Evolutionary conservation across 2,797 vertebrate species (phyloP), one percentile per base, ranked within the genome.

Genomic region (Cyprinodon diabolis): DNA sequence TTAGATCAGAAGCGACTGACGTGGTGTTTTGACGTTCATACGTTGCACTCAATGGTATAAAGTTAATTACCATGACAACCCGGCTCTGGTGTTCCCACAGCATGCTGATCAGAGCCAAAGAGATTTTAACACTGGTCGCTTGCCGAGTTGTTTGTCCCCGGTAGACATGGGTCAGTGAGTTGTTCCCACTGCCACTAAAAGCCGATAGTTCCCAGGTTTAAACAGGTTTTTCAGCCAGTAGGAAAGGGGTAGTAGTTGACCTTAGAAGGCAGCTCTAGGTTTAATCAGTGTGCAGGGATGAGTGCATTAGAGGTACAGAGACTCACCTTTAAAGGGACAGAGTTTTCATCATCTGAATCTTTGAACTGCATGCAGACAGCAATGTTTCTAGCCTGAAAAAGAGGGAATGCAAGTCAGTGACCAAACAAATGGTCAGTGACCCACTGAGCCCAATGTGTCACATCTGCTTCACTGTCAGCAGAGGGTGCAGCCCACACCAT

Each of bases 311-410:
- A 49, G 48, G 11, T 49, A 49, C 23, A 65, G 62, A 65, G 63
- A 84, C 95, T 83, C 82, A 99, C 98, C 97, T 97, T 97, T 71
- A 99, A 77, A 0, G 96, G 86, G 4, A 69, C 78, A 0, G 95
- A 88, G 6, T 96, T 95, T 35, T 96, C 95, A 63, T 97, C 98
- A 72, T 99, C 98, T 0, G 97, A 97, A 77, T 98, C 97, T 86
- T 93, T 94, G 89, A 99, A 97, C 90, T 99, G 97, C 70, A 98
- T 89, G 75, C 94, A 97, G 75, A 98, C 94, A 0, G 97, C 97
- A 30, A 99, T 96, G 91, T 99, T 99, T 86, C 98, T 95, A 0
- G 98, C 98, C 98, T 99, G 89, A 25, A 17, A 81, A 68, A 0
- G 48, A 62, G 69, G 62, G 67, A 71, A 86, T 1, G 47, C 1